Evolutionary conservation across 2,797 vertebrate genomes (phyloP), one percentile per base, ranked within the genome.

Genomic region (Peromyscus eremicus): DNA sequence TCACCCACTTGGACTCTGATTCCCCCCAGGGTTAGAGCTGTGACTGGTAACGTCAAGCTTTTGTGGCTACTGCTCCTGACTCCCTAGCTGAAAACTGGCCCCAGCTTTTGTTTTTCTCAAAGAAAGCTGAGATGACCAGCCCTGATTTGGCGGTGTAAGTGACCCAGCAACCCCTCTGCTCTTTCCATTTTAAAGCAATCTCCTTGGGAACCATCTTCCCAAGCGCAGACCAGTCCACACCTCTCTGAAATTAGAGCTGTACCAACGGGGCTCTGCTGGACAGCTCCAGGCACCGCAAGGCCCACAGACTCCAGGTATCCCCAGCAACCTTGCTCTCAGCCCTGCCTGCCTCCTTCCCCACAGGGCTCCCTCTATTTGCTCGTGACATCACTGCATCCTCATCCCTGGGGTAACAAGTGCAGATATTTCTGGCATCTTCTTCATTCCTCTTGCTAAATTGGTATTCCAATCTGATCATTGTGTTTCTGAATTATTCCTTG

Each of bases 401-500:
- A 75, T 32, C 89, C 55, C 80, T 62, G 12, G 23, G 55, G 81
- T 52, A 52, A 52, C 25, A 79, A 62, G 27, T 17, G 13, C 32
- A 83, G 75, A 70, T 70, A 40, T 81, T 80, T 89, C 57, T 77
- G 89, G 43, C 37, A 81, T 81, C 71, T 57, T 89, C 76, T 70
- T 43, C 55, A 23, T n/a, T 43, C 52, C 19, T 62, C 52, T 71
- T 84, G n/a, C 70, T 92, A 89, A 97, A 91, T 4, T 40, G 49
- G 21, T 83, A 85, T 94, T 86, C 62, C 57, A 84, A 84, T 49
- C 73, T 92, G 89, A 40, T 46, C 62, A 2, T 89, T 86, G 2
- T 64, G 79, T 89, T 87, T 95, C 60, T 81, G 68, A 92, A 91
- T n/a, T 46, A 52, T 66, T 94, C 89, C 91, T 94, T 37, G 52